Evolutionary conservation across 2,113 vertebrate species (phyloP), one percentile per base, ranked within the genome.

Genomic region (Tylochromis polylepis): DNA sequence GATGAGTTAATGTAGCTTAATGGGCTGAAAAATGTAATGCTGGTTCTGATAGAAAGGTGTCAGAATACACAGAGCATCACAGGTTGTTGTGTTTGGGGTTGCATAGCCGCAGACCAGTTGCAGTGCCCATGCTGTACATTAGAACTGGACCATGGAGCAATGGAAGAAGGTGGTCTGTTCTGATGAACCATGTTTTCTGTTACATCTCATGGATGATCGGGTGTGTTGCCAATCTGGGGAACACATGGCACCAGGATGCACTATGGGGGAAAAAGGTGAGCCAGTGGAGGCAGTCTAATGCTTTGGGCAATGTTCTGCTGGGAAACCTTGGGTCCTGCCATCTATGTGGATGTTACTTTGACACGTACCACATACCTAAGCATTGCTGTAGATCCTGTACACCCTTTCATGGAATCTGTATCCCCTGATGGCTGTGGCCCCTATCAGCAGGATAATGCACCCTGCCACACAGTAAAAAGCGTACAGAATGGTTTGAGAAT

Each of bases 21-120:
- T 22, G 11, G 18, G 34, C 60, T 65, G 11, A 1, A 22, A 65
- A 65, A 38, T 7, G 31, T 22, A 38, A 65, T 5, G 34, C 1
- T 65, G 60, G 0, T 65, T 65, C 60, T n/a, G 60, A 65, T 12
- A n/a, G 0, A n/a, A 65, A 38, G 11, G 34, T n/a, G 34, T 65
- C 11, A 22, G 60, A 65, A 65, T n/a, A 65, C 60, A 38, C 31
- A 65, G 31, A 10, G 11, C 31, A 65, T 65, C 1, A n/a, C 60
- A 65, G 34, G 14, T 65, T n/a, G 4, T 65, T 65, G 34, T 8
- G 38, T 38, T 38, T 22, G 20, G 20, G 11, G 20, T 0, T 65
- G 60, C 60, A 38, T 65, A 14, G 34, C 34, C 3, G 4, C 62
- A 67, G 20, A 41, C 11, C 62, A 22, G 34, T 67, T 11, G 5